Evolutionary conservation across 2,888 invertebrate species (phyloP).

Genomic region (Pristionchus entomophagus): DNA sequence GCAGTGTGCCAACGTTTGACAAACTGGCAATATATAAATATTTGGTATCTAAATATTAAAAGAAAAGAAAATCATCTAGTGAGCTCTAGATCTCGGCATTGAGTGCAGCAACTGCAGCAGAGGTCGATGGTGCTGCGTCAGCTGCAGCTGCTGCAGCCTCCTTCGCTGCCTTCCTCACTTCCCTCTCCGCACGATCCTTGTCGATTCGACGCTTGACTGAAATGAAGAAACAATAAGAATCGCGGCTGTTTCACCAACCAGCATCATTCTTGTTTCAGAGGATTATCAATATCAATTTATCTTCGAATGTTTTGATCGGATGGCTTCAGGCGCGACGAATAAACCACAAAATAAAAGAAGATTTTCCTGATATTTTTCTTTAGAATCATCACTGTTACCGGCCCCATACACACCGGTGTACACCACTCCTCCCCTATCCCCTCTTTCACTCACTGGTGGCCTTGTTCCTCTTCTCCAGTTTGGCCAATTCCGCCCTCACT

Average conservation of each 20-base stretch:
- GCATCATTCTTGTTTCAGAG: not conserved
- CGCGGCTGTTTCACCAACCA: no score
- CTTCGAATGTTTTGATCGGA: no score
- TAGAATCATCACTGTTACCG: no score
- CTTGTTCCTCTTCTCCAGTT: conserved; percentile 17
- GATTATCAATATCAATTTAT: not conserved
- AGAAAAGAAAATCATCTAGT: no score
- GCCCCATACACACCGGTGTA: no score
- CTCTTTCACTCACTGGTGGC: not conserved
- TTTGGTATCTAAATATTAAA: no score
- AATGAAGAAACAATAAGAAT: no score
- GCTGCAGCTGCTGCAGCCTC: conserved; percentile 14
- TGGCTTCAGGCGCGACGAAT: no score
- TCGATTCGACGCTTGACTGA: not conserved
- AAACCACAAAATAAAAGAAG: no score
- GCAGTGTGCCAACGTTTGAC: not conserved
- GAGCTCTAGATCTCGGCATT: no score
- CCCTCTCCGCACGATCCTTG: not conserved
- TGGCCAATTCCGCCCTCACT: not conserved
- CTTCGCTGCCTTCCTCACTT: not conserved
- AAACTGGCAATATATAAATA: not conserved
- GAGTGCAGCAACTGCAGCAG: not conserved
- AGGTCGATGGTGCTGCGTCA: not conserved
- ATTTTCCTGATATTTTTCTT: no score
- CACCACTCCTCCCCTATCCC: no score